Evolutionary conservation across 2,113 vertebrate species (phyloP), one percentile per base, ranked within the genome.

Genomic region (Sarotherodon lohbergeri): DNA sequence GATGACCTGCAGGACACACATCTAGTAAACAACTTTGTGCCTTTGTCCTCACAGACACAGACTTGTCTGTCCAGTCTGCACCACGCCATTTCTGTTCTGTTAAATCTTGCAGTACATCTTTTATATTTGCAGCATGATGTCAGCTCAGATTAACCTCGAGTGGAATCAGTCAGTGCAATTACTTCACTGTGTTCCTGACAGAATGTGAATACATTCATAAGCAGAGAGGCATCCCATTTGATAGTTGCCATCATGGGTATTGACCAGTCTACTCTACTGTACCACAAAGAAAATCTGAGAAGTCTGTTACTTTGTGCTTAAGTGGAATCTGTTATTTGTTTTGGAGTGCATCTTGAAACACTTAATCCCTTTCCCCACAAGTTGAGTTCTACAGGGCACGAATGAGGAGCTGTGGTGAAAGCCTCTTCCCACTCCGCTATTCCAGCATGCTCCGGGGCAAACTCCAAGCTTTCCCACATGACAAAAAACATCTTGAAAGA

Each of bases 11-110:
- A 46, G 84, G 90, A n/a, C 90, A 59, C 73, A 80, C 63, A 66
- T 85, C 66, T 88, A 89, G 92, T 89, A 92, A 91, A 92, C 84
- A 91, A 80, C 81, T 81, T 22, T 4, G 22, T 78, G 86, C 29
- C 78, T 79, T 83, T 68, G 41, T 50, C n/a, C 52, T 63, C 52
- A 36, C 24, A 50, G 43, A 19, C 14, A 4, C 34, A 39, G 34
- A 68, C 5, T 11, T 16, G 3, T 79, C 52, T 27, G 71, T 66
- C 66, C 66, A 71, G 13, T 85, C 81, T 39, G 82, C 9, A 34
- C n/a, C 22, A 41, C 10, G 19, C 12, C 36, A 52, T 81, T 83
- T 59, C 24, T 50, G 16, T 73, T 81, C 32, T 43, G 66, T 80
- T 82, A 34, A 63, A 59, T 80, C 80, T 32, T 57, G 61, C 61